phyloP scores from a whole-genome alignment of 2,888 invertebrate genomes.

The Leptinotarsa rubiginosa region DNA sequence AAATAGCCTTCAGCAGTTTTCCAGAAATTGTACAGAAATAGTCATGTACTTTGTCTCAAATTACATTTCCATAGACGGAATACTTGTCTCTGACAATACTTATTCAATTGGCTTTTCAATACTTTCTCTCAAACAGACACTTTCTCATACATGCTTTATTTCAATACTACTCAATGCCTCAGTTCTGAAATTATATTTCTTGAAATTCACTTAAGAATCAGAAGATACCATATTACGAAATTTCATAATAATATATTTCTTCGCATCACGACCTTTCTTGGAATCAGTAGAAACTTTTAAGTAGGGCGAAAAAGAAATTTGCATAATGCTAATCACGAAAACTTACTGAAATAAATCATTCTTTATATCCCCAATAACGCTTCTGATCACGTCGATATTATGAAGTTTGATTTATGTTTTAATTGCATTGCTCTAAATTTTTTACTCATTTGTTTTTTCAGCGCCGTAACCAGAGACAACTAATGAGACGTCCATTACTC shows the following conservation, averaged over 20 bases:
- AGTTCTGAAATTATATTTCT: neutral
- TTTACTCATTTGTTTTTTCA: neutral
- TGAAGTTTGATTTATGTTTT: constrained; percentile 14
- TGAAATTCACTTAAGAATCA: neutral
- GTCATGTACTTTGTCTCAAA: too few relatives aligned
- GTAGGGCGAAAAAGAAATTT: neutral
- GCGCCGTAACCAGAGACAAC: neutral
- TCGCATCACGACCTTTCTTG: neutral
- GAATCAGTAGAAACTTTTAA: neutral
- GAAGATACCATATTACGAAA: neutral
- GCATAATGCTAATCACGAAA: constrained; percentile 3
- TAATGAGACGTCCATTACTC: constrained; percentile 10
- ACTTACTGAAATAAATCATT: constrained; percentile 7
- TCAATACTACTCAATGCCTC: too few relatives aligned
- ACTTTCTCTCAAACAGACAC: too few relatives aligned
- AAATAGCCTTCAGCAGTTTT: too few relatives aligned
- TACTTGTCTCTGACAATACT: too few relatives aligned
- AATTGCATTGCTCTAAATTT: neutral
- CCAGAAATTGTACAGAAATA: too few relatives aligned
- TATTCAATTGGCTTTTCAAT: too few relatives aligned
- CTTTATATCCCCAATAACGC: neutral
- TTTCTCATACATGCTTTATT: too few relatives aligned
- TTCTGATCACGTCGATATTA: neutral
- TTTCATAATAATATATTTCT: neutral
- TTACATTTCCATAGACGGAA: too few relatives aligned